Evolutionary conservation across 2,113 vertebrate species (phyloP).

Genomic region (Anser brachyrhynchus): DNA sequence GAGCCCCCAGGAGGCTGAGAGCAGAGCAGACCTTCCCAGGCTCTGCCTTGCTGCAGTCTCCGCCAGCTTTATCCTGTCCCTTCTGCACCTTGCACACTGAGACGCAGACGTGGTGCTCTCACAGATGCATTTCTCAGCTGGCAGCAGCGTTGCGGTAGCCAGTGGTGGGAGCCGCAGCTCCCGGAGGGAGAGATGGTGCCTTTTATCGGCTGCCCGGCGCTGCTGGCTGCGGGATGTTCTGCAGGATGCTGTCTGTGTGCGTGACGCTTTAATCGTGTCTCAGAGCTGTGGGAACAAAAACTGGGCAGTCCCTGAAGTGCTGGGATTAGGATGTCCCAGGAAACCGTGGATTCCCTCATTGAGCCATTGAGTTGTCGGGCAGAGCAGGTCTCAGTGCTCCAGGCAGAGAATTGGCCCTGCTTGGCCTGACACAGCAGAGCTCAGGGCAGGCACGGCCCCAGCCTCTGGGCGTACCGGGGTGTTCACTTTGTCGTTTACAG

Average conservation of each 20-base stretch:
- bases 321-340: neutral
- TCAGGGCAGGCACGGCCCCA: neutral
- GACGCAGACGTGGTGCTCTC: slow-evolving; percentile 45
- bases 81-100: slow-evolving; percentile 9
- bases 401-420: neutral
- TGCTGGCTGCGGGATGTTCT: slow-evolving; percentile 35
- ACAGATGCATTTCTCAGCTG: slow-evolving; percentile 5
- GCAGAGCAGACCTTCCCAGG: slow-evolving; percentile 29
- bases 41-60: slow-evolving; percentile 53
- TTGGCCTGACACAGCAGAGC: rapidly evolving
- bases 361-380: neutral
- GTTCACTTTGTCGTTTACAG: neutral
- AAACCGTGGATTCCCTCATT: neutral
- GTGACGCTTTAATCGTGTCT: neutral
- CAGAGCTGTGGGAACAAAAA: neutral
- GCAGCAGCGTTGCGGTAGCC: neutral
- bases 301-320: neutral
- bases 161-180: slow-evolving; percentile 54
- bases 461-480: neutral
- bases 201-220: slow-evolving; percentile 16
- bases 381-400: neutral
- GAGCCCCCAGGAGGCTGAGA: slow-evolving; percentile 29
- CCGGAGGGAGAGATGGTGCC: slow-evolving; percentile 6
- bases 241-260: slow-evolving; percentile 23
- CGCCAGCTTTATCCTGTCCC: slow-evolving; percentile 14